A percentile compares a stretch with the other conserved stretches of the same genome.
These are phyloP conservation scores for Heterohyrax brucei DNA, from an alignment of 2,797 vertebrate genomes.

Conservation along the genomic window DNA sequence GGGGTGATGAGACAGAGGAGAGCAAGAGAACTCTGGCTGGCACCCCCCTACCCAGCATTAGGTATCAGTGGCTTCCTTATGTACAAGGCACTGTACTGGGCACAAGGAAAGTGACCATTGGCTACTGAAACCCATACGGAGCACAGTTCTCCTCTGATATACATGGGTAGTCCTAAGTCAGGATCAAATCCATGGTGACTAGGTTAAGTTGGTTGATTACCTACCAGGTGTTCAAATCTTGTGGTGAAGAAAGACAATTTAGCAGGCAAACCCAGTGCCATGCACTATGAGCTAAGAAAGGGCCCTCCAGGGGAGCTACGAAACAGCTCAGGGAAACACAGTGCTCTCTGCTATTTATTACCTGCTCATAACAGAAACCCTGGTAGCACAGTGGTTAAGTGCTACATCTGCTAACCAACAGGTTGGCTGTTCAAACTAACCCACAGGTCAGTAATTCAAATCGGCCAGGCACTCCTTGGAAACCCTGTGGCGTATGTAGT, in stretches of 20 bases:
- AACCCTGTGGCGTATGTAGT: too few species aligned
- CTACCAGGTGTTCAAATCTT: neutral
- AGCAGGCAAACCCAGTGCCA: too few species aligned
- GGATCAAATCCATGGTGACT: neutral
- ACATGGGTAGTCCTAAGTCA: neutral
- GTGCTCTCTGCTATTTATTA: rapidly evolving
- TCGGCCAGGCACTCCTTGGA: too few species aligned
- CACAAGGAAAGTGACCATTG: neutral
- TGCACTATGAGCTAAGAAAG: neutral
- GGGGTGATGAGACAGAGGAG: rapidly evolving
- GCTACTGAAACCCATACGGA: neutral
- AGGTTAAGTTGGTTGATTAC: too few species aligned
- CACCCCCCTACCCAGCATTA: neutral
- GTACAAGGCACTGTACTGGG: neutral
- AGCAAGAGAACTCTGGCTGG: neutral
- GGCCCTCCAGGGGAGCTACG: neutral
- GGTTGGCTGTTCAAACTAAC: too few species aligned
- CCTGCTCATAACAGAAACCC: neutral
- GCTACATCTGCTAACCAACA: too few species aligned
- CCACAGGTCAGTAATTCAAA: too few species aligned
- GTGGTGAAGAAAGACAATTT: neutral
- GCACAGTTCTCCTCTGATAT: neutral
- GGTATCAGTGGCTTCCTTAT: neutral
- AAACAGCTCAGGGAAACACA: neutral
- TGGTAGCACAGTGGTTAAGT: too few species aligned